Base-by-base conservation (phyloP, 2,113 vertebrate genomes). In the Pipa parva region DNA sequence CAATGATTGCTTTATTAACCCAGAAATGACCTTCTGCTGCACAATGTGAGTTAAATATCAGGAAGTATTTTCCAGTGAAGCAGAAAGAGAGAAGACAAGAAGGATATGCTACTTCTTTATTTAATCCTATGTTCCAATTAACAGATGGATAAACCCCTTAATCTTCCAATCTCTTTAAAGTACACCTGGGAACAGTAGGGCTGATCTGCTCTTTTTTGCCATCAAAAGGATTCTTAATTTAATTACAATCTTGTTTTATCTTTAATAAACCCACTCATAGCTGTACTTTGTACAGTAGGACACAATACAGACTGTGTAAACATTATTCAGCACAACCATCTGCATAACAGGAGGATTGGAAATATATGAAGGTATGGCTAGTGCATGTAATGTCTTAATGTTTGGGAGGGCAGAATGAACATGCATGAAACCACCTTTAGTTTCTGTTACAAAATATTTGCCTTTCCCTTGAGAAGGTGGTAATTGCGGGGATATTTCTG, bases 91-190 rank as follows among this genome's bases (percentile, higher is more conserved):
- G n/a, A n/a, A 51, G 28, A 64, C 8, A 39, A 51, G 36, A 26
- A 17, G 39, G 17, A 54, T 11, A n/a, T 3, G n/a, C 71, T 73
- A 52, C 18, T 73, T 71, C 54, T 56, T 71, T 72, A 76, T 81
- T 64, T 79, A 74, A 85, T 77, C 61, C 73, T 8, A 31, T 61
- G 26, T 74, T 75, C 63, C 78, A 78, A 75, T 82, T 77, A 84
- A 79, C 17, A 75, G 76, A 78, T 54, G 71, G 75, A 80, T 0
- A 31, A 59, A 76, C 73, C 73, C 74, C 75, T 60, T 63, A 71
- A 80, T 39, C 80, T 79, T 76, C 61, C 77, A 59, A 88, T 88
- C 85, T 86, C 78, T 81, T 80, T 81, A 84, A 83, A 59, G 79
- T 49, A 76, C 79, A 84, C 77, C 73, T 78, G 83, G 78, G 83